These are phyloP conservation scores for Leptopilina syphax DNA, from an alignment of 2,888 invertebrate genomes.

Conservation along the genomic window DNA sequence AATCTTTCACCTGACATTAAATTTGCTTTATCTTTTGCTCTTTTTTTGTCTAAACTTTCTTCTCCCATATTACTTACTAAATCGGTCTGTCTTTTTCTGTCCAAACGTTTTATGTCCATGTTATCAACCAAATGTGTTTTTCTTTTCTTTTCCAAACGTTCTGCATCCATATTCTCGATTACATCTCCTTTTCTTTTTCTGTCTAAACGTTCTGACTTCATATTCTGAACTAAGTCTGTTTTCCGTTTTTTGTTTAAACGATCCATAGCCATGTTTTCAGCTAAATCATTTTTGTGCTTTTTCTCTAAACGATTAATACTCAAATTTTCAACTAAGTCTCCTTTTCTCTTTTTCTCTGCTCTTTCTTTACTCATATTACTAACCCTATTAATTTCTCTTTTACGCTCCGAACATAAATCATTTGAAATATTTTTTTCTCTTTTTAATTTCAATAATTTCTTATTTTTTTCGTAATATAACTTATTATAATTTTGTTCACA, in stretches of 20 bases:
- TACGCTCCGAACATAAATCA: neutral
- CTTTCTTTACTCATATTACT: neutral
- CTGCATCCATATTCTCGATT: too few relatives aligned
- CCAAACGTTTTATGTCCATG: neutral
- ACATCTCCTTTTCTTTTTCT: too few relatives aligned
- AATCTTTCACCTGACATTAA: neutral
- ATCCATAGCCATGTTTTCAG: too few relatives aligned
- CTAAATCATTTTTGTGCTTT: too few relatives aligned
- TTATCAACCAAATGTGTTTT: neutral
- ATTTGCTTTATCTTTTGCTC: neutral
- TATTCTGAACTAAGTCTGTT: too few relatives aligned
- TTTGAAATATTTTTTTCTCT: neutral
- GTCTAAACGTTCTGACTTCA: too few relatives aligned
- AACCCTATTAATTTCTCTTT: neutral
- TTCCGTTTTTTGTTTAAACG: too few relatives aligned
- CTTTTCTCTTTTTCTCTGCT: neutral
- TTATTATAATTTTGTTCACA: neutral
- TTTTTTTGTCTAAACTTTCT: neutral
- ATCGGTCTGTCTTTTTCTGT: neutral
- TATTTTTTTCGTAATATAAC: neutral
- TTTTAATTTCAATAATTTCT: neutral
- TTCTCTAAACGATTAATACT: neutral
- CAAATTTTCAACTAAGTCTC: neutral
- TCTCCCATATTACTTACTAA: neutral
- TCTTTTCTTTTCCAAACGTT: too few relatives aligned